phyloP scores from a whole-genome alignment of 2,888 invertebrate genomes.

The Ectemnius lituratus region DNA sequence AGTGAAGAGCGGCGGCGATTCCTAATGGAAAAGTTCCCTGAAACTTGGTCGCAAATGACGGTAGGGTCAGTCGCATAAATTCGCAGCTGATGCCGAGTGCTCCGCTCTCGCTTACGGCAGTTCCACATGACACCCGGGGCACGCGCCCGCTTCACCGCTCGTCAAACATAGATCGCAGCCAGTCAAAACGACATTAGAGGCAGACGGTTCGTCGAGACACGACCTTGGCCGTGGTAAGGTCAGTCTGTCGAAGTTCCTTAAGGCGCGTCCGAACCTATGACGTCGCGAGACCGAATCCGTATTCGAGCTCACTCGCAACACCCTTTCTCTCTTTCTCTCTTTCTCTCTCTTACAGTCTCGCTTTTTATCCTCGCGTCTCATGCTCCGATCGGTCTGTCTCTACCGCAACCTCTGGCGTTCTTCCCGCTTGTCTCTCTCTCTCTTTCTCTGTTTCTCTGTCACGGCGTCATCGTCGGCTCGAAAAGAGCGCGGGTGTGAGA shows the following conservation, averaged over 20 bases:
- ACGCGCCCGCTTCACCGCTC: conserved; percentile 34
- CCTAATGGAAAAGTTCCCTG: conserved; percentile 48
- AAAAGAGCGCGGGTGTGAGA: conserved; percentile 55
- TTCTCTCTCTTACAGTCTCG: conserved; percentile 12
- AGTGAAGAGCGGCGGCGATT: conserved; percentile 3
- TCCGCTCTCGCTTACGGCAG: too few relatives aligned
- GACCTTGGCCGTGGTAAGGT: conserved; percentile 67
- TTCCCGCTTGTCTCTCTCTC: conserved; percentile 37
- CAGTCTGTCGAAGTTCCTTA: conserved; percentile 53
- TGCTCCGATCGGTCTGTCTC: conserved; percentile 19
- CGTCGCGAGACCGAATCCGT: conserved; percentile 43
- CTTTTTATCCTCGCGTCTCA: conserved; percentile 23
- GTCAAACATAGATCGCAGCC: conserved; percentile 61
- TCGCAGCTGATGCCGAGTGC: not conserved
- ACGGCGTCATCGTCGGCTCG: conserved; percentile 19
- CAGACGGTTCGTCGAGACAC: conserved; percentile 62
- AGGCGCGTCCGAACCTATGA: conserved; percentile 47
- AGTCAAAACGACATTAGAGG: conserved; percentile 62
- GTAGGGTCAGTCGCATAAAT: not conserved
- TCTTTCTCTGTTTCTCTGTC: conserved; percentile 19
- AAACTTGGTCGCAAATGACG: conserved; percentile 5
- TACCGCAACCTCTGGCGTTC: conserved; percentile 37
- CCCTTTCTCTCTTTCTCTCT: conserved; percentile 23
- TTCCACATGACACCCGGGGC: conserved; percentile 12
- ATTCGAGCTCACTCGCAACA: conserved; percentile 27